Base-by-base conservation (phyloP, 2,888 invertebrate genomes). In the Trilocha varians region DNA sequence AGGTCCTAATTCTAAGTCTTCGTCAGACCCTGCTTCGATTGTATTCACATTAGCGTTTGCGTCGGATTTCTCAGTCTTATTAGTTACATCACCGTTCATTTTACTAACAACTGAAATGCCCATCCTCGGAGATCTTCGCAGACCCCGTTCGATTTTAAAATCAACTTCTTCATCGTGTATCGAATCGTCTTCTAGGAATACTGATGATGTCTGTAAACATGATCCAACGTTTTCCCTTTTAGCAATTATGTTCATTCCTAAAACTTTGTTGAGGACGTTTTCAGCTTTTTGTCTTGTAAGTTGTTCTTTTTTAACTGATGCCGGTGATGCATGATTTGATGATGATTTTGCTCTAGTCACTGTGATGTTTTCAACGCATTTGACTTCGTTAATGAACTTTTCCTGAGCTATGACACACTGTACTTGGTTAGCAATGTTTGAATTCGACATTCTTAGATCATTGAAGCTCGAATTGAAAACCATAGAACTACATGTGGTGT, bases 1-100 rank as follows among this genome's bases (percentile, higher is more conserved):
- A 1, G 91, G 90, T 34, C 91, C 87, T 78, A 89, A 79, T 46
- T 86, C 86, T 61, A 88, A 82, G 55, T 91, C 91, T 49, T 91
- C 90, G 49, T 88, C 87, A 3, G 86, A 83, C 36, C 72, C 64
- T 16, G 69, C 61, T 40, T 84, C 83, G 48, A 59, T 69, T 16
- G 47, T 56, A 46, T 76, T 79, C 16, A 75, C 70, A 52, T 78
- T 82, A 13, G 74, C 47, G 49, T 84, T 25, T 11, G 25, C 83
- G 52, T 79, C 78, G 36, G 53, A 55, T 49, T 57, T 62, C 48
- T 78, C 78, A 69, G 75, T 76, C 72, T 83, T 86, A 51, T 76
- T 79, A 52, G 63, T 76, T 46, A 85, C 66, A 44, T 87, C 86
- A 36, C 87, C 87, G 45, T 87, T 86, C 78, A 85, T 84, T 70